Evolutionary conservation across 2,888 invertebrate genomes (phyloP).

Genomic region (Nycteola revayana): DNA sequence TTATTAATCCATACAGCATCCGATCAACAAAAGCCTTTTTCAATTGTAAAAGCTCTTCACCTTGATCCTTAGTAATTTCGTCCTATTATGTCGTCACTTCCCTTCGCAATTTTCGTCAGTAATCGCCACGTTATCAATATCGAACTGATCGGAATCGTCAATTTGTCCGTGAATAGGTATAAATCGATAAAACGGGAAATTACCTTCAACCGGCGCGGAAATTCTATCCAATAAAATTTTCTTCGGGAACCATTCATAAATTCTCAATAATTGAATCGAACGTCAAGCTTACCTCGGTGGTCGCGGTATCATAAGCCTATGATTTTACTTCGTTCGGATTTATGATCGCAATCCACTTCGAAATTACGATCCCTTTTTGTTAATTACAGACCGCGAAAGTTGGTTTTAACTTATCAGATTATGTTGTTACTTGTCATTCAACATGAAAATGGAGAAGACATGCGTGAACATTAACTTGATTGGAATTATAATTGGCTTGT

Average conservation of each 20-base stretch:
- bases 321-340: constrained; percentile 59
- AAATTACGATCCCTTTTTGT: constrained; percentile 49
- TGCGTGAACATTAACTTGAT: constrained; percentile 55
- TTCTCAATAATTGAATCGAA: constrained; percentile 72
- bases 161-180: constrained; percentile 49
- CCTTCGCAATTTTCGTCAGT: constrained; percentile 35
- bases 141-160: constrained; percentile 45
- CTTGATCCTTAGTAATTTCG: constrained; percentile 39
- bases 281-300: constrained; percentile 53
- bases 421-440: constrained; percentile 45
- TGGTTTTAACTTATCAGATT: constrained; percentile 57
- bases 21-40: too few relatives aligned
- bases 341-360: constrained; percentile 31
- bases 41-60: too few relatives aligned
- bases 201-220: constrained; percentile 54
- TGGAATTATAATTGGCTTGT: constrained; percentile 46
- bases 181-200: constrained; percentile 63
- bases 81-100: constrained; percentile 36
- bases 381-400: constrained; percentile 49
- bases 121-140: constrained; percentile 42
- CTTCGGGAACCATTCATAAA: constrained; percentile 67
- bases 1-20: too few relatives aligned
- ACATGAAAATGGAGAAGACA: constrained; percentile 31
- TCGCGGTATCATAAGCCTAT: constrained; percentile 57
- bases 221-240: constrained; percentile 68